These are phyloP conservation scores for Zaprionus gabonicus DNA, from an alignment of 1,140 invertebrate genomes.

Conservation along the genomic window DNA sequence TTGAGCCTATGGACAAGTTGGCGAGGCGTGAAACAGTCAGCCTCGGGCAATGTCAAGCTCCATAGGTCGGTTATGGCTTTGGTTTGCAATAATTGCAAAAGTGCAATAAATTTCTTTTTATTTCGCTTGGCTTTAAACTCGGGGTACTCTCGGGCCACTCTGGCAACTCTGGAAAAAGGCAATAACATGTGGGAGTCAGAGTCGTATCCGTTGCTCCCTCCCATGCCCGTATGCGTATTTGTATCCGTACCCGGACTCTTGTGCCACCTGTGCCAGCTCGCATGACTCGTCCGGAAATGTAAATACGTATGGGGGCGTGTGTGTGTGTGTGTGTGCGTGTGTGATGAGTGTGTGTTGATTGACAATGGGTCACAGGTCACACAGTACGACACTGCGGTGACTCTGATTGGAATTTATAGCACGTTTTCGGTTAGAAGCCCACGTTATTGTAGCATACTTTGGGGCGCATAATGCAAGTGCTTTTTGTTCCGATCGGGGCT, in stretches of 20 bases:
- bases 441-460: constrained; percentile 29
- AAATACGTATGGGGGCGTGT: constrained; percentile 34
- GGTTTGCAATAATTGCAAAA: constrained; percentile 78
- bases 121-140: constrained; percentile 50
- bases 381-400: constrained; percentile 27
- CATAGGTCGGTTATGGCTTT: constrained; percentile 65
- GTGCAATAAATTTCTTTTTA: constrained; percentile 73
- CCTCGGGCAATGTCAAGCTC: constrained; percentile 57
- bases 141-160: constrained; percentile 4
- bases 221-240: background rate
- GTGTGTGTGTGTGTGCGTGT: constrained; percentile 18
- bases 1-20: constrained; percentile 46
- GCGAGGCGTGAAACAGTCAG: constrained; percentile 68
- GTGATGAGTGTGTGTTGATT: constrained; percentile 47
- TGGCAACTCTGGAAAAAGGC: constrained; percentile 16
- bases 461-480: constrained; percentile 34
- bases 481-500: constrained; percentile 14
- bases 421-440: constrained; percentile 53
- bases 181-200: constrained; percentile 31
- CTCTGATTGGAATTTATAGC: constrained; percentile 74
- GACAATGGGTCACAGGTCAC: constrained; percentile 38
- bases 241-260: background rate
- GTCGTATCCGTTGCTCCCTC: background rate
- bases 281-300: constrained; percentile 50
- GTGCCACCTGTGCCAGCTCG: constrained; percentile 36